phyloP scores from a whole-genome alignment of 2,797 vertebrate species.

The Liasis olivaceus region DNA sequence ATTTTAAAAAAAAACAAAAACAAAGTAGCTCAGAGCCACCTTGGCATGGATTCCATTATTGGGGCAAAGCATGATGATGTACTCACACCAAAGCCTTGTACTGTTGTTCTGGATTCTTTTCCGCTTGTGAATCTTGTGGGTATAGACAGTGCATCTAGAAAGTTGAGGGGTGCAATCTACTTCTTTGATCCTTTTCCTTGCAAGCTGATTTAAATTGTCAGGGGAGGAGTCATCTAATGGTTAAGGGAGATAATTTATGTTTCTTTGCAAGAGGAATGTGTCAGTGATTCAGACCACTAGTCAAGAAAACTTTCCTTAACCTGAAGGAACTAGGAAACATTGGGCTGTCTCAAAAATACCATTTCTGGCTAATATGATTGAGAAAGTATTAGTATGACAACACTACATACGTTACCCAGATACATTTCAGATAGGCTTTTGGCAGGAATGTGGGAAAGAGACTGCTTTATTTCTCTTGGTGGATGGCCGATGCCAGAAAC shows the following conservation, averaged over 20 bases:
- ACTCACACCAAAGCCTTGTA: background rate
- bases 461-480: background rate
- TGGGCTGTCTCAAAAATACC: background rate
- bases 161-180: background rate
- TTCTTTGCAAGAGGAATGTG: background rate
- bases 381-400: background rate
- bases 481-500: background rate
- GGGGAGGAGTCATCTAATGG: background rate
- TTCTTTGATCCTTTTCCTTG: background rate
- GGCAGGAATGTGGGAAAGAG: background rate
- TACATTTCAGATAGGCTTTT: background rate
- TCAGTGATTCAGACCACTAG: background rate
- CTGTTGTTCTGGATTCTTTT: background rate
- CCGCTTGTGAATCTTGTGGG: background rate
- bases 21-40: background rate
- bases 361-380: background rate
- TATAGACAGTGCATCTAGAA: background rate
- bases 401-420: background rate
- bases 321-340: background rate
- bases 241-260: background rate
- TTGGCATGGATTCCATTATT: background rate
- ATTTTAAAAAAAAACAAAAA: background rate
- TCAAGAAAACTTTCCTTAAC: background rate
- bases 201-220: background rate
- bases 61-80: background rate